Percentiles rank a stretch among this genome's conserved stretches.
These are phyloP conservation scores for Anhinga rufa DNA, from an alignment of 2,113 vertebrate species.

Conservation along the genomic window DNA sequence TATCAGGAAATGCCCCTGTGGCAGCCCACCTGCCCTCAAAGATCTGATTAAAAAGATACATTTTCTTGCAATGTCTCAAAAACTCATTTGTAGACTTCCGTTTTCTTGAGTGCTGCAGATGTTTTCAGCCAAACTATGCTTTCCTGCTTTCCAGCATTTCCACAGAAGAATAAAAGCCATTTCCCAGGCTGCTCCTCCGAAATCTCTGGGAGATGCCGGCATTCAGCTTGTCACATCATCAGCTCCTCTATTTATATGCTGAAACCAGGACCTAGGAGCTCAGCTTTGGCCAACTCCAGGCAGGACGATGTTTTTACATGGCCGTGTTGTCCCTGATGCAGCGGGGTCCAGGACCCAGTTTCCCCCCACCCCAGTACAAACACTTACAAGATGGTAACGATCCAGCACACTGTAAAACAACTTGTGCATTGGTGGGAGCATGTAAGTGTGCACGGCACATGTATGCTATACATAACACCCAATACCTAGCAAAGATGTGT, in stretches of 20 bases:
- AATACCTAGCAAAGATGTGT: neutral
- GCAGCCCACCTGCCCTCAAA: neutral
- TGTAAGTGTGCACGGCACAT: neutral
- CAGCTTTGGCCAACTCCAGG: neutral
- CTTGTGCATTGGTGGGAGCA: rapidly evolving
- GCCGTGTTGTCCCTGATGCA: neutral
- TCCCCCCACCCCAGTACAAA: too few species aligned
- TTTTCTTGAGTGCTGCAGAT: neutral
- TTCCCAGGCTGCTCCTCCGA: neutral
- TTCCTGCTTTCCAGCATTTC: neutral
- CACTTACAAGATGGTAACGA: neutral
- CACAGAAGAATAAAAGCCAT: neutral
- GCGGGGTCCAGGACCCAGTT: neutral
- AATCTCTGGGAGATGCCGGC: neutral
- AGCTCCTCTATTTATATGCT: neutral
- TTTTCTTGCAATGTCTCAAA: neutral
- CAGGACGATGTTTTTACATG: neutral
- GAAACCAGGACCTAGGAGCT: neutral
- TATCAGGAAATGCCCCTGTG: neutral
- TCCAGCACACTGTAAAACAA: neutral
- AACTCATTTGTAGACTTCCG: neutral
- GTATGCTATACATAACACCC: neutral
- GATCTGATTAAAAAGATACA: neutral
- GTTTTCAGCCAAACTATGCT: neutral
- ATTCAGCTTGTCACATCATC: neutral